These are phyloP conservation scores for Drosophila ogumai DNA, from an alignment of 1,140 invertebrate species.

Conservation along the genomic window DNA sequence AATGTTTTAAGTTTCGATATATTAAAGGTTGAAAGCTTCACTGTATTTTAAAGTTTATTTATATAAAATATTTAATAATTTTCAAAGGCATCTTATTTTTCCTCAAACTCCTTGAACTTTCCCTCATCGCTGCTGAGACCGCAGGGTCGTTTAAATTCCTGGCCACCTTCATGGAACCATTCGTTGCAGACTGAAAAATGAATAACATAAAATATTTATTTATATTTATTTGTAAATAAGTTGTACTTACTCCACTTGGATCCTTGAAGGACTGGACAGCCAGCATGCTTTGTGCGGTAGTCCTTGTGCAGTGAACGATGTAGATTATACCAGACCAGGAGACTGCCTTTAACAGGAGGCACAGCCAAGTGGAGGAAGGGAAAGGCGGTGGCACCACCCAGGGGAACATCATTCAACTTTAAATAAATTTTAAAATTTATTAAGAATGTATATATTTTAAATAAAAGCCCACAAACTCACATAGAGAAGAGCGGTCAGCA, in stretches of 20 bases:
- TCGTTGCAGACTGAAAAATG: slow-evolving; percentile 93
- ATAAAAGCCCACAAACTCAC: slow-evolving; percentile 84
- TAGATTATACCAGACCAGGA: slow-evolving; percentile 98
- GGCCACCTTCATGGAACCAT: slow-evolving; percentile 95
- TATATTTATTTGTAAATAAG: not conserved
- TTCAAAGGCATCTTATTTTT: slow-evolving; percentile 4
- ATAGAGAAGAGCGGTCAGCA: slow-evolving; percentile 78
- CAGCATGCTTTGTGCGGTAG: slow-evolving; percentile 96
- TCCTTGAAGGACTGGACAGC: slow-evolving; percentile 97
- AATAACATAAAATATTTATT: slow-evolving; percentile 85
- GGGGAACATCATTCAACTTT: slow-evolving; percentile 96
- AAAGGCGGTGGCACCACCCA: slow-evolving; percentile 98
- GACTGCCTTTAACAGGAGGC: slow-evolving; percentile 94
- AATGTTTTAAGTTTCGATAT: not conserved
- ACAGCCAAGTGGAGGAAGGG: slow-evolving; percentile 93
- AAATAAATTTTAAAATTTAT: not conserved
- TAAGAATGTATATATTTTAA: not conserved
- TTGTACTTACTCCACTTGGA: slow-evolving; percentile 93
- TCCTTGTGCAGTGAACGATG: slow-evolving; percentile 96
- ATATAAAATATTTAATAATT: not conserved
- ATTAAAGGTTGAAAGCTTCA: not conserved
- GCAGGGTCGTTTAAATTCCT: slow-evolving; percentile 94
- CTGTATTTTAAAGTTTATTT: not conserved
- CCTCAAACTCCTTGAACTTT: slow-evolving; percentile 24
- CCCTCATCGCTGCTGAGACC: slow-evolving; percentile 81